Percentiles rank a stretch among this genome's conserved stretches.
Evolutionary conservation across 2,888 invertebrate species (phyloP).

Genomic region (Furcula furcula): DNA sequence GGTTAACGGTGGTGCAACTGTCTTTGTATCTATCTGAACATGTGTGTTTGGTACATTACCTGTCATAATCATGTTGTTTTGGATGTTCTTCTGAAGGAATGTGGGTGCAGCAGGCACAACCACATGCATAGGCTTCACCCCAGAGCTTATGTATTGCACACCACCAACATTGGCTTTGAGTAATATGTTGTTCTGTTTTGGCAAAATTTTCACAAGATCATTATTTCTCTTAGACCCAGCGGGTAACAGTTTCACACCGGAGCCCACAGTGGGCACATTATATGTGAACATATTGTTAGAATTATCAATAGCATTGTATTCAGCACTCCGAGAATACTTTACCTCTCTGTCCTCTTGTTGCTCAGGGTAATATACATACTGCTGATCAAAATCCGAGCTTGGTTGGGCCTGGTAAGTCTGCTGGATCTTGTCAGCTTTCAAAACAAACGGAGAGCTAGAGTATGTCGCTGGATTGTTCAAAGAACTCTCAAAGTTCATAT

Average conservation of each 20-base stretch:
- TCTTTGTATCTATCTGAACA: conserved; percentile 51
- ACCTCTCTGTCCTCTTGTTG: conserved; percentile 65
- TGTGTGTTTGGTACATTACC: conserved; percentile 51
- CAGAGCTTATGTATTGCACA: conserved; percentile 58
- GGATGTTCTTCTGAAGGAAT: conserved; percentile 71
- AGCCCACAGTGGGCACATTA: conserved; percentile 44
- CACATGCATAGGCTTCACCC: conserved; percentile 61
- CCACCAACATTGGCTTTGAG: conserved; percentile 63
- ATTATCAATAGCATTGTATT: conserved; percentile 58
- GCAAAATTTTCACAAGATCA: conserved; percentile 59
- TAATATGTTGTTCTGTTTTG: conserved; percentile 64
- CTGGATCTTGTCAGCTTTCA: conserved; percentile 61
- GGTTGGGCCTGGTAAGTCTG: conserved; percentile 48
- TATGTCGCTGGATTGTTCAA: conserved; percentile 39
- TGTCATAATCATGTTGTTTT: conserved; percentile 69
- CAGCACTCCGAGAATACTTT: conserved; percentile 70
- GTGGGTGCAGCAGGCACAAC: conserved; percentile 59
- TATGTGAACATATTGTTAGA: conserved; percentile 49
- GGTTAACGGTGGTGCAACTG: conserved; percentile 42
- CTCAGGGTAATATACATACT: conserved; percentile 61
- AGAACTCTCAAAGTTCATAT: conserved; percentile 56
- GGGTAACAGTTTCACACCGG: conserved; percentile 46
- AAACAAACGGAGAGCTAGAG: conserved; percentile 42
- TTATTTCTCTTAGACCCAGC: conserved; percentile 42
- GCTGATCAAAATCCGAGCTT: conserved; percentile 55